Evolutionary conservation across 2,113 vertebrate genomes (phyloP).

Genomic region (Orientallactaga bullata): DNA sequence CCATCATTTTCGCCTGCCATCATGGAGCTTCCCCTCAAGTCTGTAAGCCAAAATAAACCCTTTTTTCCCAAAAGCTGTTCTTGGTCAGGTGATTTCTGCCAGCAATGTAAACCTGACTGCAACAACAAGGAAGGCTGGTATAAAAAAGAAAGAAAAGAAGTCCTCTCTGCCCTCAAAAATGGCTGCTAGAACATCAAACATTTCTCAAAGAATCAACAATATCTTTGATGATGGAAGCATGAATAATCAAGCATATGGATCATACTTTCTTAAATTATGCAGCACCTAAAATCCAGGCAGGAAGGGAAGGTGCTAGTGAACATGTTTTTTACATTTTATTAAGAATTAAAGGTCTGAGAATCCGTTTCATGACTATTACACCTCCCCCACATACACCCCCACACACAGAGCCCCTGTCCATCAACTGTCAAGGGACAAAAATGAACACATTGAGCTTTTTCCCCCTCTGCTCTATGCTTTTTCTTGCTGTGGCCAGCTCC

Average conservation of each 20-base stretch:
- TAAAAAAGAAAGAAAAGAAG: not conserved
- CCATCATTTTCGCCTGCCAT: no score
- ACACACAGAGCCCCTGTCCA: not conserved
- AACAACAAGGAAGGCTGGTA: not conserved
- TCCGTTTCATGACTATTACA: slow-evolving; percentile 61
- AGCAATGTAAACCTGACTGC: not conserved
- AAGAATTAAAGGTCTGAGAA: slow-evolving; percentile 77
- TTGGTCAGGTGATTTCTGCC: no score
- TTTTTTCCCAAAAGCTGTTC: no score
- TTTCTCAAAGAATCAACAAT: slow-evolving; percentile 73
- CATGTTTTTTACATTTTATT: slow-evolving; percentile 77
- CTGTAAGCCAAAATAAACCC: no score
- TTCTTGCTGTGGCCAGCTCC: slow-evolving; percentile 1
- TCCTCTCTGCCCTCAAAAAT: slow-evolving; percentile 10
- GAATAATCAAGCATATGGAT: slow-evolving; percentile 81
- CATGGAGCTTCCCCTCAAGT: no score
- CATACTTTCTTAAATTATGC: slow-evolving; percentile 77
- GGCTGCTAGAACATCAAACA: slow-evolving; percentile 71
- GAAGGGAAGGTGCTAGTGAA: slow-evolving; percentile 54
- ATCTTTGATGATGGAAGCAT: slow-evolving; percentile 80
- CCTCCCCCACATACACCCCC: not conserved
- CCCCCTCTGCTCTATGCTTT: not conserved
- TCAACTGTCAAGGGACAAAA: slow-evolving; percentile 19
- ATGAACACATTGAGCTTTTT: not conserved
- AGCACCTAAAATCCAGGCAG: slow-evolving; percentile 68